Evolutionary conservation across 2,113 vertebrate species (phyloP).

Genomic region (Mustelus asterias): DNA sequence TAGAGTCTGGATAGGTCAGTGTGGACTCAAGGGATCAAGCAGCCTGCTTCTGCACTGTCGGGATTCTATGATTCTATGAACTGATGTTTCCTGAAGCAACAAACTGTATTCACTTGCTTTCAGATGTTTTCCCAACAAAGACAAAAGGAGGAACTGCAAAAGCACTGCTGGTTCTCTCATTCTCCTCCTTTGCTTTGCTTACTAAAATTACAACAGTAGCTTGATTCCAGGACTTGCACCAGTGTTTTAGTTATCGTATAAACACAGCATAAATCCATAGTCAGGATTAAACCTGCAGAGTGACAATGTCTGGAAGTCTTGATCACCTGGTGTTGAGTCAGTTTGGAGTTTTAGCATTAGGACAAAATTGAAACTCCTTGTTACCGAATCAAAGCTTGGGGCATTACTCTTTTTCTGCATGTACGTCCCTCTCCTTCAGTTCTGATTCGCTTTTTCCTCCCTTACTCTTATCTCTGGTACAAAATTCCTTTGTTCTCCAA

Average conservation of each 20-base stretch:
- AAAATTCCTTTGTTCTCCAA: neutral
- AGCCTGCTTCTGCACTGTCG: no score
- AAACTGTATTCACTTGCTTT: neutral
- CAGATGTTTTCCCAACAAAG: neutral
- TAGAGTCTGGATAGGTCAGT: no score
- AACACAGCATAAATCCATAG: neutral
- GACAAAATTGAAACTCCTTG: neutral
- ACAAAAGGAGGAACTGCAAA: no score
- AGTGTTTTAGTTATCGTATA: neutral
- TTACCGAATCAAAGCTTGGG: neutral
- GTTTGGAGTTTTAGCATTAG: neutral
- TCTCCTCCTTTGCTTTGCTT: neutral
- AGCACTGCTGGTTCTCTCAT: neutral
- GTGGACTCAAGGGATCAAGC: no score
- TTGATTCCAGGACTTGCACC: neutral
- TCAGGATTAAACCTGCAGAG: neutral
- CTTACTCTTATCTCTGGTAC: neutral
- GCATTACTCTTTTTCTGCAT: neutral
- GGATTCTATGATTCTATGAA: neutral
- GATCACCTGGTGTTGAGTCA: neutral
- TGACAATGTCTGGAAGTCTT: neutral
- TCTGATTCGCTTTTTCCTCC: neutral
- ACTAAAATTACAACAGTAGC: neutral
- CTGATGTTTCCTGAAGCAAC: neutral
- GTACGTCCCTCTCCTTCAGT: neutral